Percentiles rank a stretch among this genome's conserved stretches.
These are phyloP conservation scores for Clusia tigrina DNA, from an alignment of 2,888 invertebrate species.

Conservation along the genomic window DNA sequence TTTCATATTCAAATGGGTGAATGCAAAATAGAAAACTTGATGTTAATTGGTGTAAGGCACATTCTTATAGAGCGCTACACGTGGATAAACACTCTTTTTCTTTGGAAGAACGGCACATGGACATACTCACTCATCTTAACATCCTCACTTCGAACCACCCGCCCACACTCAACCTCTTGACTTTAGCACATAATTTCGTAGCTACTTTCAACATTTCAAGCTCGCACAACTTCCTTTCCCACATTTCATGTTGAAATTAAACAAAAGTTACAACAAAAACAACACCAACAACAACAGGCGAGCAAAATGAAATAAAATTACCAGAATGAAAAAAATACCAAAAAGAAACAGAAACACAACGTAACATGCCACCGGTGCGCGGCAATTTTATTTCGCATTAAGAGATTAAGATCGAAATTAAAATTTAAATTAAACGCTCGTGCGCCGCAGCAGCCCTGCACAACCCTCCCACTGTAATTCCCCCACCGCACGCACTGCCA, in stretches of 20 bases:
- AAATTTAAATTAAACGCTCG: constrained; percentile 62
- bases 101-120: neutral
- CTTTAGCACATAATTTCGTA: neutral
- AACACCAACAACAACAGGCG: neutral
- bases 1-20: no score
- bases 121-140: no score
- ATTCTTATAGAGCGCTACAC: neutral
- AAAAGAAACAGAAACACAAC: neutral
- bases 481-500: neutral
- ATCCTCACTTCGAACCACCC: no score
- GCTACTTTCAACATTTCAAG: neutral
- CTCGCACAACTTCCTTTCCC: neutral
- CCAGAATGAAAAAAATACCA: neutral
- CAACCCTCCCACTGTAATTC: neutral
- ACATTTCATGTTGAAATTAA: neutral
- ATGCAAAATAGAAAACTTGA: neutral
- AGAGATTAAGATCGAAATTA: constrained; percentile 65
- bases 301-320: neutral
- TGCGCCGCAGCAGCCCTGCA: constrained; percentile 41
- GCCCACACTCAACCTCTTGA: neutral
- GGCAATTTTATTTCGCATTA: constrained; percentile 64
- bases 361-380: constrained; percentile 52
- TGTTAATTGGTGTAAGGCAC: neutral
- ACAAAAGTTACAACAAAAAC: neutral
- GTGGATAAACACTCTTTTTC: neutral